A percentile compares a stretch with the other conserved stretches of the same genome.
Conservation (phyloP, 2,797 vertebrate genomes). For the Gymnothorax reevesii region DNA sequence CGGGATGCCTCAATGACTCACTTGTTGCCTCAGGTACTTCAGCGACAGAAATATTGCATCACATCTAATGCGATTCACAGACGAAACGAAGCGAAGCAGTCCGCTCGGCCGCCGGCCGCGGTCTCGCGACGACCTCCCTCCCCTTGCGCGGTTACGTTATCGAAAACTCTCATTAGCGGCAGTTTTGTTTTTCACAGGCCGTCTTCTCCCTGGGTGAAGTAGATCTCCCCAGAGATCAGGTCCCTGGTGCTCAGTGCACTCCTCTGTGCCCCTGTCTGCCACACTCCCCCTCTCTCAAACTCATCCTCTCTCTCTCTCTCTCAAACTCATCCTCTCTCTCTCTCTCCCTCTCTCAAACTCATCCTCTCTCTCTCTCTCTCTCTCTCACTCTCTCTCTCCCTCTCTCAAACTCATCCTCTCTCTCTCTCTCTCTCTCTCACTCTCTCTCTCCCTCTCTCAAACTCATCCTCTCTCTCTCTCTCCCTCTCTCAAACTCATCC, state of each 20-base stretch:
- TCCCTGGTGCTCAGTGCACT: slow-evolving; percentile 52
- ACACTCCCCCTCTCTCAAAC: background rate
- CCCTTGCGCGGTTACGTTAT: background rate
- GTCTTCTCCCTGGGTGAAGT: slow-evolving; percentile 54
- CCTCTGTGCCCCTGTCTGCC: slow-evolving; percentile 40
- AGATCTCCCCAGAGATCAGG: slow-evolving; percentile 46
- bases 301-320: background rate
- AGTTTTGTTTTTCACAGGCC: slow-evolving; percentile 70
- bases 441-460: no score
- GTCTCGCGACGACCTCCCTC: background rate
- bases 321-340: background rate
- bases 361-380: no score
- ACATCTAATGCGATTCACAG: slow-evolving; percentile 49
- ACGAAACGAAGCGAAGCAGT: slow-evolving; percentile 48
- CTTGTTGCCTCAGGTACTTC: slow-evolving; percentile 59
- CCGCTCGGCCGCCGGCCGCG: slow-evolving; percentile 26
- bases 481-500: no score
- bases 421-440: no score
- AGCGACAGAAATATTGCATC: slow-evolving; percentile 63
- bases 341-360: background rate
- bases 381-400: no score
- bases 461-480: no score
- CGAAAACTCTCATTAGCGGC: slow-evolving; percentile 47
- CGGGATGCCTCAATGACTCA: slow-evolving; percentile 64
- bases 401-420: no score